These are phyloP conservation scores for Phyllopteryx taeniolatus DNA, from an alignment of 2,113 vertebrate species.

Conservation along the genomic window DNA sequence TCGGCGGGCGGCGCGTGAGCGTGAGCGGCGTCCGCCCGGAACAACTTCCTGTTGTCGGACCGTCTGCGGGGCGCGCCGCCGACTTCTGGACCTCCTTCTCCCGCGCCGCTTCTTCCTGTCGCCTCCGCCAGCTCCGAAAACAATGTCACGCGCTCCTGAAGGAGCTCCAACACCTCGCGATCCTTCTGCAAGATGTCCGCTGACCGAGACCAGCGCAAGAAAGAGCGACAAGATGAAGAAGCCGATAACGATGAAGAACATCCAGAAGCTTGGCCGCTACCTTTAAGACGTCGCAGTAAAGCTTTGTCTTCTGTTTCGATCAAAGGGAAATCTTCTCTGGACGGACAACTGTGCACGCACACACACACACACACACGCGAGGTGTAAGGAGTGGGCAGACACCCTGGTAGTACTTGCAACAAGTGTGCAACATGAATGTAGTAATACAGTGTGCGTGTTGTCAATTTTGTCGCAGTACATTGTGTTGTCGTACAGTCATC, in stretches of 20 bases:
- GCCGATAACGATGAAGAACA: not conserved
- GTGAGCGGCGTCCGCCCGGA: constrained; percentile 77
- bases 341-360: constrained; percentile 77
- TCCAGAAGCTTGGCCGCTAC: constrained; percentile 50
- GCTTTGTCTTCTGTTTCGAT: constrained; percentile 91
- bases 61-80: constrained; percentile 48
- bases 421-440: not conserved
- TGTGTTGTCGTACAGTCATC: not conserved
- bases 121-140: constrained; percentile 82
- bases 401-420: not conserved
- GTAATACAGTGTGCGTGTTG: not conserved
- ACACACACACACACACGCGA: not conserved
- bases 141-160: constrained; percentile 85
- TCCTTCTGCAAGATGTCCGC: constrained; percentile 88
- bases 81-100: constrained; percentile 52
- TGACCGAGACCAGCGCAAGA: constrained; percentile 32
- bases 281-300: constrained; percentile 80
- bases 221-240: not conserved
- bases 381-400: not conserved
- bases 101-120: constrained; percentile 57
- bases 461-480: not conserved
- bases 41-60: constrained; percentile 72
- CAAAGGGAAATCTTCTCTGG: constrained; percentile 86
- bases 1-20: constrained; percentile 78
- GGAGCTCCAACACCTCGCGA: constrained; percentile 80